These are phyloP conservation scores for Aphodius sticticus DNA, from an alignment of 2,888 invertebrate species.

Conservation along the genomic window DNA sequence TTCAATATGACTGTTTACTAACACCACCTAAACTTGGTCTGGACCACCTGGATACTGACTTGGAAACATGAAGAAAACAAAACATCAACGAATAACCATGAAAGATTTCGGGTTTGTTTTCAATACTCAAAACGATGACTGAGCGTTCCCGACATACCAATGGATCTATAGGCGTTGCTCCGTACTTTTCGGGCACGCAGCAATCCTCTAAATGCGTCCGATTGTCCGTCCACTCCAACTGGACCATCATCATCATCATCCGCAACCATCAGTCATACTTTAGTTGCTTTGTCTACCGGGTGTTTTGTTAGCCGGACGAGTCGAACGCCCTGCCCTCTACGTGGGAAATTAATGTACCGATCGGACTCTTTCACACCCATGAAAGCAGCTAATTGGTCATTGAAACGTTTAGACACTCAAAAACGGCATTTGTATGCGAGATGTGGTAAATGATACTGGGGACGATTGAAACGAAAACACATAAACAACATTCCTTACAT, in stretches of 20 bases:
- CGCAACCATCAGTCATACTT: background rate
- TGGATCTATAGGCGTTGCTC: background rate
- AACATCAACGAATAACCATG: background rate
- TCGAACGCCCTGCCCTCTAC: background rate
- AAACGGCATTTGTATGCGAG: background rate
- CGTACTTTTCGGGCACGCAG: background rate
- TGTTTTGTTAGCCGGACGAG: background rate
- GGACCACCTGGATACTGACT: background rate
- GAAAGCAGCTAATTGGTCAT: background rate
- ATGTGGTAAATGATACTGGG: background rate
- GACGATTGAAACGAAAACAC: background rate
- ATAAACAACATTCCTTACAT: background rate
- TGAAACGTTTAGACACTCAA: background rate
- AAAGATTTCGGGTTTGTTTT: background rate
- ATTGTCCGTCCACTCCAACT: background rate
- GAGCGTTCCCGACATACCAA: background rate
- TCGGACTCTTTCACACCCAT: background rate
- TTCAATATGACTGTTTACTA: background rate
- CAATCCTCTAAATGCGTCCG: background rate
- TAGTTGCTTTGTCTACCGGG: background rate
- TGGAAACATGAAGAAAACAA: background rate
- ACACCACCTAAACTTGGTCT: background rate
- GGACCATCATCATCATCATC: background rate
- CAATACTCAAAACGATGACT: background rate
- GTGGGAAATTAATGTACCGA: constrained; percentile 4